A percentile compares a stretch with the other conserved stretches of the same genome.
Conservation (phyloP, 2,113 vertebrate species). For the Ascaphus truei region DNA sequence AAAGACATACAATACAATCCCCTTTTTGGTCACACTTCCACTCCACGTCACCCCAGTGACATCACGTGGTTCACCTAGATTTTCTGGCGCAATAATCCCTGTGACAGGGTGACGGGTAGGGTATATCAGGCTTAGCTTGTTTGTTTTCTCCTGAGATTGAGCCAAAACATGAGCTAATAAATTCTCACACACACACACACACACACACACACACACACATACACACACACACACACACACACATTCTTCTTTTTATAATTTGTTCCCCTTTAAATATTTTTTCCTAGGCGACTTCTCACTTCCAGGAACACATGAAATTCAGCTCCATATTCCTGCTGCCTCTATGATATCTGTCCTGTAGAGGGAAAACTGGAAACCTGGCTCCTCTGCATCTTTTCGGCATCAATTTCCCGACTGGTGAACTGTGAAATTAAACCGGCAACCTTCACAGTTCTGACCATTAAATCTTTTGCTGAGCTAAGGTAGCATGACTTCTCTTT, state of each 20-base stretch:
- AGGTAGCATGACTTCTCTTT: background rate
- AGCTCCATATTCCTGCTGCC: background rate
- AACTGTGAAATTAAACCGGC: slow-evolving; percentile 37
- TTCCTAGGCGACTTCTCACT: background rate
- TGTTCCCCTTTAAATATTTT: background rate
- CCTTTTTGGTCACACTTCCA: no score
- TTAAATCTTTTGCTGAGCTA: slow-evolving; percentile 38
- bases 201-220: background rate
- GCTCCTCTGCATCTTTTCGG: slow-evolving; percentile 31
- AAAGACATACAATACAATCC: no score
- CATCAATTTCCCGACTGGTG: slow-evolving; percentile 37
- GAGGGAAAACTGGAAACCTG: slow-evolving; percentile 5
- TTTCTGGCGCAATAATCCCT: no score
- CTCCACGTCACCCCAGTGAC: no score
- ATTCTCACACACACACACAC: background rate
- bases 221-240: background rate
- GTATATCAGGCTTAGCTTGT: no score
- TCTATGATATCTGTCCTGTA: slow-evolving; percentile 3
- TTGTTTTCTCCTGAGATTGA: no score
- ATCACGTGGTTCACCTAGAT: no score
- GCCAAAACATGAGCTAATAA: no score
- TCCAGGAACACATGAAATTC: background rate
- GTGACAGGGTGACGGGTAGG: no score
- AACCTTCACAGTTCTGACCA: slow-evolving; percentile 34
- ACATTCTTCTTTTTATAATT: no score